phyloP scores from a whole-genome alignment of 1,140 invertebrate genomes.

The Atta texana region DNA sequence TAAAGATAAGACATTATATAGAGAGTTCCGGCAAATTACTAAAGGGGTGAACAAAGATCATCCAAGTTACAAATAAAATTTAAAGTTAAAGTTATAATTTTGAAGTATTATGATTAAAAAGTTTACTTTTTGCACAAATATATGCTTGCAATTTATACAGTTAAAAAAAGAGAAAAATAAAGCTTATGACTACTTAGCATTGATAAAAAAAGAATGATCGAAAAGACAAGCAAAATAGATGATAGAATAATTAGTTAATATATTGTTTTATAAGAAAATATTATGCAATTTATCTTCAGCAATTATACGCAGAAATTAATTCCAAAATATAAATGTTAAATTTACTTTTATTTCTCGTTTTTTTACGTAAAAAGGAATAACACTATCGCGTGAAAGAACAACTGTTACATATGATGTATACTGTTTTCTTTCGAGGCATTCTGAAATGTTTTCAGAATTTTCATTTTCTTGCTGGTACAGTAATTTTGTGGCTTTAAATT shows the following conservation, averaged over 20 bases:
- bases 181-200: too few species aligned
- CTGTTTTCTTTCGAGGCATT: background rate
- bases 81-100: background rate
- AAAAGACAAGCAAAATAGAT: too few species aligned
- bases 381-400: background rate
- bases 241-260: too few species aligned
- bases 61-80: background rate
- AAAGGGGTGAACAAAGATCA: too few species aligned
- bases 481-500: slow-evolving; percentile 18
- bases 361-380: background rate
- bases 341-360: background rate
- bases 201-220: too few species aligned
- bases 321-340: background rate
- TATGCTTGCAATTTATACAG: background rate
- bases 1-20: too few species aligned
- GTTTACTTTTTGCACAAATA: background rate
- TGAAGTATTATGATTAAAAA: background rate
- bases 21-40: too few species aligned
- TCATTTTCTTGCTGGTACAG: background rate
- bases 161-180: too few species aligned
- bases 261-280: background rate
- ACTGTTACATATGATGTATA: background rate
- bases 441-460: background rate
- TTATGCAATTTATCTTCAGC: background rate
- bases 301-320: background rate